Evolutionary conservation across 64 coral and sea anemone genomes (phyloP).

Genomic region (Pocillopora verrucosa): DNA sequence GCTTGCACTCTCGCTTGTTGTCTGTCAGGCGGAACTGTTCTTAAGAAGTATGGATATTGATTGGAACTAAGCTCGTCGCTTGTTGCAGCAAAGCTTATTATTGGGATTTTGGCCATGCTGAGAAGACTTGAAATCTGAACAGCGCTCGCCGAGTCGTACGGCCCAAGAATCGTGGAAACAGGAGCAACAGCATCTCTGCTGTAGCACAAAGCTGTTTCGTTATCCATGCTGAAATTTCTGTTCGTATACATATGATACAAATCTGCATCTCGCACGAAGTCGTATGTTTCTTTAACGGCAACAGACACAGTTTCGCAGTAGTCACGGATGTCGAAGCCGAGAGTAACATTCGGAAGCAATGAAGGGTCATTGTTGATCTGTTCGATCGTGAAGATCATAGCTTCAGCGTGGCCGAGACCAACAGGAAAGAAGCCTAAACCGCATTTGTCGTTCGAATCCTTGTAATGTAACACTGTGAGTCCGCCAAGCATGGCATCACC

Average conservation of each 20-base stretch:
- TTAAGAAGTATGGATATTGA: constrained; percentile 5
- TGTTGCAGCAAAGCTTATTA: constrained; percentile 28
- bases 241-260: background rate
- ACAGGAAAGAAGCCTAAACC: constrained; percentile 21
- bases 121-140: constrained; percentile 28
- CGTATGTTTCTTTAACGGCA: constrained; percentile 34
- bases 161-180: constrained; percentile 6
- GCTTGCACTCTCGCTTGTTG: constrained; percentile 33
- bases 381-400: constrained; percentile 66
- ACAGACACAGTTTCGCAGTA: constrained; percentile 28
- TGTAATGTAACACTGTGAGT: constrained; percentile 36
- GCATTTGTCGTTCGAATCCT: constrained; percentile 25
- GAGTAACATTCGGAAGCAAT: constrained; percentile 34
- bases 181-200: background rate
- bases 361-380: constrained; percentile 52
- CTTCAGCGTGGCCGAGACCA: constrained; percentile 49
- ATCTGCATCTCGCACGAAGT: background rate
- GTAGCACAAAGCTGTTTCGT: constrained; percentile 10
- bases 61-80: constrained; percentile 43
- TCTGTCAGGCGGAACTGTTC: constrained; percentile 35
- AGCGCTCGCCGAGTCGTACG: constrained; percentile 31
- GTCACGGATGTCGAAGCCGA: constrained; percentile 40
- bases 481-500: constrained; percentile 68
- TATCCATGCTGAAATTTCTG: background rate
- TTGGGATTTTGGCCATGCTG: background rate